phyloP scores from a whole-genome alignment of 2,113 vertebrate species.

The Rousettus leschenaultii region DNA sequence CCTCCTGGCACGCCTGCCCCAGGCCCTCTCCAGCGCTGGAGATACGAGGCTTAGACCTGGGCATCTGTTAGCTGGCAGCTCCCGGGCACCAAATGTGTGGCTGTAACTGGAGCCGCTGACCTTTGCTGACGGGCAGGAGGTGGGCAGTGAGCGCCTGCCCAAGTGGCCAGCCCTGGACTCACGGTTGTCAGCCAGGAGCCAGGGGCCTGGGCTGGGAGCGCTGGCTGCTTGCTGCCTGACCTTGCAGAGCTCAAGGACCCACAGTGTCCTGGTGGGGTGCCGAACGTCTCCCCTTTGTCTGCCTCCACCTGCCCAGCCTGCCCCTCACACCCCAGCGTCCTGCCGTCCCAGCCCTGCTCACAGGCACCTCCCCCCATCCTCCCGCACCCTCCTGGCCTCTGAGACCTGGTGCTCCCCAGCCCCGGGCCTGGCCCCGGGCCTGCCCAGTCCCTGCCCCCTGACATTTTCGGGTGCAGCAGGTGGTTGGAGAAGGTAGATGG shows the following conservation, averaged over 20 bases:
- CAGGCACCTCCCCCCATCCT: not conserved
- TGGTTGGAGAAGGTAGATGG: not conserved
- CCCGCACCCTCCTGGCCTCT: too few relatives aligned
- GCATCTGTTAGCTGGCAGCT: not conserved
- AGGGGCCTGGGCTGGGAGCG: not conserved
- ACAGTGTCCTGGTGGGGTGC: not conserved
- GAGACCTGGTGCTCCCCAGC: not conserved
- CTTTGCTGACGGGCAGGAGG: not conserved
- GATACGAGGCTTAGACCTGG: not conserved
- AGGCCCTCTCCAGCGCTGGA: not conserved
- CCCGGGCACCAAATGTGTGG: not conserved
- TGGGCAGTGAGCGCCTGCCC: not conserved
- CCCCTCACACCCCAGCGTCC: not conserved
- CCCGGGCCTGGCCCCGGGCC: not conserved
- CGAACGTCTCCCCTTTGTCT: too few relatives aligned
- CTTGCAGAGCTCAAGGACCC: not conserved
- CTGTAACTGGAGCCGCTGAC: conserved; percentile 32
- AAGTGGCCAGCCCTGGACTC: not conserved
- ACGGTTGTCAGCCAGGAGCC: not conserved
- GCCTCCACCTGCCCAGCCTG: not conserved
- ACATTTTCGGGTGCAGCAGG: not conserved
- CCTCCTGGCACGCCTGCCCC: not conserved
- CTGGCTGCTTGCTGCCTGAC: not conserved
- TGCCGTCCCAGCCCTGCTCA: not conserved
- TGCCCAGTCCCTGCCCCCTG: too few relatives aligned